Base-by-base conservation (phyloP, 2,888 invertebrate genomes). In the Synergus japonicus region DNA sequence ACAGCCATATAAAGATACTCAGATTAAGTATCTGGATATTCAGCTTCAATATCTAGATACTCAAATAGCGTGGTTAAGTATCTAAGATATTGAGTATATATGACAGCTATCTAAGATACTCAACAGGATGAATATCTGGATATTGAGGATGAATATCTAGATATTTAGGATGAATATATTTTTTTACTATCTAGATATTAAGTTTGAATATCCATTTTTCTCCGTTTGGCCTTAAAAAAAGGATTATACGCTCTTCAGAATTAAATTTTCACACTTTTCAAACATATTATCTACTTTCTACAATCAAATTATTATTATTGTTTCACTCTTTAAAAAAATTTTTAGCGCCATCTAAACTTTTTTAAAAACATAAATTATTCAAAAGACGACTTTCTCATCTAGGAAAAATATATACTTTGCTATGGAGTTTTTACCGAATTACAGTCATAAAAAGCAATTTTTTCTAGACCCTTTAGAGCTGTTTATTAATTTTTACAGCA, bases 401-500 rank as follows among this genome's bases (percentile, higher is more conserved):
- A 8, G 15, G n/a, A 54, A 2, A 54, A n/a, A n/a, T 4, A 8
- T n/a, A 2, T 8, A 49, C 15, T n/a, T n/a, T 8, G 22, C 54
- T 12, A 4, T 12, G 0, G 4, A 22, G 22, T 22, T 29, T 2
- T 29, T 29, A 29, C 29, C 37, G 5, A 43, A 41, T 66, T 43
- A 43, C 0, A 66, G 10, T 10, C n/a, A n/a, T 43, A 66, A 66
- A 66, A 10, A 1, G 10, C 9, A 18, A n/a, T 10, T 43, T 41
- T 58, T 9, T 18, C 2, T 58, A 18, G 18, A 18, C 3, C 9
- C 54, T 58, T 58, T 58, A 8, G 2, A 15, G 54, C 3, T n/a
- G 13, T 15, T 37, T 41, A 73, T 37, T 73, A 41, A 73, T n/a
- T 73, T 73, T 73, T 73, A 73, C 29, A 54, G n/a, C 54, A 54